A percentile compares a stretch with the other conserved stretches of the same genome.
Conservation (phyloP, 1,140 invertebrate genomes). For the Potamilus streckersoni region DNA sequence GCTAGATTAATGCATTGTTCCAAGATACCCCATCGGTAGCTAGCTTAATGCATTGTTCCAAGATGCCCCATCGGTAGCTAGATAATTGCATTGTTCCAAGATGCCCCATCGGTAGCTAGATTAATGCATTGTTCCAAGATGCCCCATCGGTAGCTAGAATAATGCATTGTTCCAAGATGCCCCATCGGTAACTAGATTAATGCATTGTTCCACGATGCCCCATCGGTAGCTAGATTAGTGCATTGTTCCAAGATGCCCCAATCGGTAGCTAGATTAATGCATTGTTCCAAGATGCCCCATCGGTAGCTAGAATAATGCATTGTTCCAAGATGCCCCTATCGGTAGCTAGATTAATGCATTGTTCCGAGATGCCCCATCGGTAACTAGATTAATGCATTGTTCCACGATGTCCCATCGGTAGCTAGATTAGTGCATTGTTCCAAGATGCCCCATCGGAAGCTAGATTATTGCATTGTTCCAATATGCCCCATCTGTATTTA, state of each 20-base stretch:
- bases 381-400: constrained; percentile 9
- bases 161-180: constrained; percentile 3
- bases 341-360: constrained; percentile 8
- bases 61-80: constrained; percentile 14
- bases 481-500: constrained; percentile 9
- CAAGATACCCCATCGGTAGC: constrained; percentile 8
- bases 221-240: constrained; percentile 9
- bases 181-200: constrained; percentile 8
- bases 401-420: constrained; percentile 1
- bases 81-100: background rate
- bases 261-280: constrained; percentile 10
- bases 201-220: constrained; percentile 3
- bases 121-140: constrained; percentile 4
- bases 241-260: background rate
- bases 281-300: constrained; percentile 3
- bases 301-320: constrained; percentile 7
- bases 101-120: constrained; percentile 10
- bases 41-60: constrained; percentile 2
- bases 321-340: constrained; percentile 6
- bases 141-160: constrained; percentile 9
- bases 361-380: constrained; percentile 1
- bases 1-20: constrained; percentile 9
- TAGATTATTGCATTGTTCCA: constrained; percentile 2
- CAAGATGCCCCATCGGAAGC: constrained; percentile 7
- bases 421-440: constrained; percentile 7